Base-by-base conservation (phyloP, 2,797 vertebrate genomes). In the Gymnocypris eckloni region DNA sequence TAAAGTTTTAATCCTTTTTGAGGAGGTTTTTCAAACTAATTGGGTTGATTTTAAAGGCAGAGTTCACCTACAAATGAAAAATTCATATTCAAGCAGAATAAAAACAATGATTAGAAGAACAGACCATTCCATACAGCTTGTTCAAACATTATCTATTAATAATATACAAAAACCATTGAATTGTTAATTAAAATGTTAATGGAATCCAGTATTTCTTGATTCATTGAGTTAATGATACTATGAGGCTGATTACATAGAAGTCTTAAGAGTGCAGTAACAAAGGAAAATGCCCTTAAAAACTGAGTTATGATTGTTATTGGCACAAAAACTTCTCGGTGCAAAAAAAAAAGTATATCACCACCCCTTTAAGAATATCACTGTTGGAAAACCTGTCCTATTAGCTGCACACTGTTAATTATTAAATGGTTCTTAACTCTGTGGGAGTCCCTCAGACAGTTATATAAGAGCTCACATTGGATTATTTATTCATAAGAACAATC, bases 401-500 rank as follows among this genome's bases (percentile, higher is more conserved):
- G n/a, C 37, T 43, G 82, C 48, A 22, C 33, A 41, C 50, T 76
- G 73, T 87, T 45, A 87, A 81, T 81, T 81, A 85, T 87, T 85
- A 45, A 85, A 70, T 77, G 50, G 50, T 28, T 81, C 41, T 87
- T 39, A 75, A 70, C 67, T 87, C 76, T 43, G 77, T 48, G n/a
- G 76, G 81, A 84, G 77, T 73, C 81, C 48, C 69, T 73, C 77
- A 79, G 43, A 83, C 64, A 37, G 73, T 79, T n/a, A 70, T 67
- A 83, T 79, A 39, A 64, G 13, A 22, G 50, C 64, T 76, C 41
- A 28, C 79, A 69, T 76, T 48, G 54, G 66, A 61, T 64, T 7
- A 72, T 84, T 86, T 76, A 80, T 83, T 86, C 59, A 77, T 77
- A 56, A 80, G 77, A 86, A 73, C 73, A 48, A 85, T 71, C 69